Base-by-base conservation (phyloP, 2,113 vertebrate species). In the Spizaetus ornatus region DNA sequence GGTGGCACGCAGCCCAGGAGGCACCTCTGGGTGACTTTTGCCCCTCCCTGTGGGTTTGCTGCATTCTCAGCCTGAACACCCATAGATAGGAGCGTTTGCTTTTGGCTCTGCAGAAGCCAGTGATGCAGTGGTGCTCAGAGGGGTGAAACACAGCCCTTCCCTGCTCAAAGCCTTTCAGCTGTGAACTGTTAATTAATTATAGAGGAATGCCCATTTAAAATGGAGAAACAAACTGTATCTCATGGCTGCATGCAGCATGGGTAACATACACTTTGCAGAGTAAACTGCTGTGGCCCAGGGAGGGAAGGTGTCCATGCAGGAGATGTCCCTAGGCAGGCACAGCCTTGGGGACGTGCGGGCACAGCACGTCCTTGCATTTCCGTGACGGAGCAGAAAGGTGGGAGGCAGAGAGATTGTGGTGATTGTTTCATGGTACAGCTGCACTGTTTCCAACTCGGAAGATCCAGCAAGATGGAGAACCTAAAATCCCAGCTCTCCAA, bases 401-500 rank as follows among this genome's bases (percentile, higher is more conserved):
- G 43, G 88, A 86, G 76, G 38, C 3, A 70, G 72, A 58, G 4
- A 53, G 59, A 20, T 55, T 42, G 42, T 96, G 72, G 65, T 4
- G 6, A 47, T 47, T 86, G 50, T 58, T 86, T 47, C 2, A 2
- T 2, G 3, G 55, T 66, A 10, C 11, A 48, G 73, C 65, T 88
- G 43, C 38, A 18, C 32, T 83, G 58, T 56, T 95, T 76, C 56
- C 45, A 58, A 38, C 53, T 90, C 58, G 1, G 74, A 95, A 94
- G 94, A 95, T 59, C 45, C 6, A 3, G n/a, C 78, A 85, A 82
- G 73, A 74, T 26, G 77, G 59, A 88, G 70, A 86, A 85, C 50
- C 34, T 66, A 83, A 85, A 91, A 88, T 62, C 43, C 32, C 78
- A 82, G 31, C 38, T 72, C 48, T 84, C 83, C 58, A 79, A 20